Percentiles rank a stretch among this genome's conserved stretches.
phyloP scores from a whole-genome alignment of 2,888 invertebrate genomes.

The Pardosa pseudoannulata region DNA sequence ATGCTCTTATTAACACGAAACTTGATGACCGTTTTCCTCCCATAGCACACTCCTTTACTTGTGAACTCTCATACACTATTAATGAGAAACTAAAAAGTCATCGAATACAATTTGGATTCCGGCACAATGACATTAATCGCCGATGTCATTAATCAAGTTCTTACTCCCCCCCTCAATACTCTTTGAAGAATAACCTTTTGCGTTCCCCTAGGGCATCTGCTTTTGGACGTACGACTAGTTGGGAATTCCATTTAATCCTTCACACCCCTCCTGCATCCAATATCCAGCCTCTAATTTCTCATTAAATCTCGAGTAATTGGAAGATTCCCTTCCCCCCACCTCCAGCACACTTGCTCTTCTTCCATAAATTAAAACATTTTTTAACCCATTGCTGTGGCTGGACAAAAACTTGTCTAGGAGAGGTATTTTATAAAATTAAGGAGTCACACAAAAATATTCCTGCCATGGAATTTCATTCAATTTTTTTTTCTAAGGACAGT shows the following conservation, averaged over 20 bases:
- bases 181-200: conserved; percentile 63
- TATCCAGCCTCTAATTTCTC: conserved; percentile 69
- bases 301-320: conserved; percentile 71
- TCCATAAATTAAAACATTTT: conserved; percentile 71
- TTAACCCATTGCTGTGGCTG: conserved; percentile 28
- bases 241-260: conserved; percentile 68
- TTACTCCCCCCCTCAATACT: background rate
- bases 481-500: background rate
- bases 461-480: background rate
- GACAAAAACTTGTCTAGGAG: conserved; percentile 14
- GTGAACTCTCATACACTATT: conserved; percentile 34
- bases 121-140: conserved; percentile 67
- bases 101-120: conserved; percentile 61
- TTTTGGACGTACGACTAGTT: conserved; percentile 36
- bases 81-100: conserved; percentile 67
- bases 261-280: conserved; percentile 43
- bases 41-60: background rate
- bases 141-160: conserved; percentile 67
- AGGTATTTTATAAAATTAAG: conserved; percentile 18
- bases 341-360: conserved; percentile 34
- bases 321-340: conserved; percentile 32
- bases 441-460: conserved; percentile 7
- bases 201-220: conserved; percentile 41
- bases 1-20: conserved; percentile 52
- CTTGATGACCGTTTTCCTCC: conserved; percentile 14